Evolutionary conservation across 30 jellyfish, hydroid and myxozoan species (phyloP).

Genomic region (Aurelia aurita): DNA sequence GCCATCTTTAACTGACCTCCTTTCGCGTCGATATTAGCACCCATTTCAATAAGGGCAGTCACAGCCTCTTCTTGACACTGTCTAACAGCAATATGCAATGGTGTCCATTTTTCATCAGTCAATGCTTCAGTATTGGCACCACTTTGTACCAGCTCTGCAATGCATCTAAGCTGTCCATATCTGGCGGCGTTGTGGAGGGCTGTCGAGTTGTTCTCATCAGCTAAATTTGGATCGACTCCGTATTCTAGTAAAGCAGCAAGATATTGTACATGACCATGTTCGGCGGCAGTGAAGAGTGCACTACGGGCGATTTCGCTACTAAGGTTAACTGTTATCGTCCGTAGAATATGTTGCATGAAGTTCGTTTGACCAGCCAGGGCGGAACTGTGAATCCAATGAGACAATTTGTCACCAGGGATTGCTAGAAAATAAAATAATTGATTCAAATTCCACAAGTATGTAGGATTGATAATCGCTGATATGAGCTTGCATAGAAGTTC

Average conservation of each 20-base stretch:
- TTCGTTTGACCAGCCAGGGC: constrained; percentile 59
- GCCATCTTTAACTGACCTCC: constrained; percentile 54
- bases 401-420: constrained; percentile 38
- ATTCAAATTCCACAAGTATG: neutral
- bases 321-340: neutral
- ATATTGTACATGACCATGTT: constrained; percentile 51
- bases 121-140: constrained; percentile 76
- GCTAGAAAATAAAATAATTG: constrained; percentile 6
- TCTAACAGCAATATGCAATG: constrained; percentile 85
- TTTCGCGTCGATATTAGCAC: constrained; percentile 50
- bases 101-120: constrained; percentile 70
- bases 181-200: constrained; percentile 80
- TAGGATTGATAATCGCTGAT: neutral
- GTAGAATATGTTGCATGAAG: constrained; percentile 2
- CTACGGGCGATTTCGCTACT: constrained; percentile 22
- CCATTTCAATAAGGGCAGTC: constrained; percentile 55
- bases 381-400: constrained; percentile 41
- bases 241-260: constrained; percentile 32
- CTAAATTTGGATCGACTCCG: constrained; percentile 57
- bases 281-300: constrained; percentile 66
- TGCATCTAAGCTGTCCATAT: constrained; percentile 67
- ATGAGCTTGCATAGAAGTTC: no score
- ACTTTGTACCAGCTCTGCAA: constrained; percentile 48
- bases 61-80: constrained; percentile 85
- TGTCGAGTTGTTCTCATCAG: constrained; percentile 33